Percentiles rank a stretch among this genome's conserved stretches.
These are phyloP conservation scores for Keiferia lycopersicella DNA, from an alignment of 2,888 invertebrate genomes.

Conservation along the genomic window DNA sequence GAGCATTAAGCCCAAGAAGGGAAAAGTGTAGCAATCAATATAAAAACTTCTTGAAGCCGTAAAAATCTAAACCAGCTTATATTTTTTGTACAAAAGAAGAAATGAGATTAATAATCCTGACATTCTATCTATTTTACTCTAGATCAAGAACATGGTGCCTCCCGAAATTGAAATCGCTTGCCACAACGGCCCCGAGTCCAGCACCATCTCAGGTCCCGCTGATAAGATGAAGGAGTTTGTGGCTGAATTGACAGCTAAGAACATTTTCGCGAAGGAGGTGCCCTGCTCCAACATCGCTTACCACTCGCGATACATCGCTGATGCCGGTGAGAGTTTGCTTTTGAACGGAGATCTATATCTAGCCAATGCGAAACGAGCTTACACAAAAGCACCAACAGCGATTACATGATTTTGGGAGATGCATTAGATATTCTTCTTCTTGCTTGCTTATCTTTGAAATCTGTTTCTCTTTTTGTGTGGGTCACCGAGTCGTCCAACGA, in stretches of 20 bases:
- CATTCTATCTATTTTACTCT: neutral
- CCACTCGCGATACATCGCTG: constrained; percentile 91
- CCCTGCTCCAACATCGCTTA: constrained; percentile 92
- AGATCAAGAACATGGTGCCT: constrained; percentile 69
- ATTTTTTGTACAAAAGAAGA: too few species aligned
- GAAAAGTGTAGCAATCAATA: neutral
- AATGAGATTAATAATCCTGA: too few species aligned
- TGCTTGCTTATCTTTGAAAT: too few species aligned
- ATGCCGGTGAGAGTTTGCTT: constrained; percentile 68
- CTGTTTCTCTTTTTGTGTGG: too few species aligned
- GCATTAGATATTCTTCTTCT: too few species aligned
- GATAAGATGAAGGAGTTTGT: constrained; percentile 83
- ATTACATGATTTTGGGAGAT: too few species aligned
- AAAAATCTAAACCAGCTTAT: neutral
- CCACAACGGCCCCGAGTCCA: constrained; percentile 88
- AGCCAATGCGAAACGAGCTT: neutral
- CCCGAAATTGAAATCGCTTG: constrained; percentile 88
- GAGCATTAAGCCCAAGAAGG: neutral
- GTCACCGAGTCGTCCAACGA: too few species aligned
- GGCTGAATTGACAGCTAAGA: constrained; percentile 56
- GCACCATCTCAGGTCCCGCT: constrained; percentile 89
- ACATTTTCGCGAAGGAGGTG: constrained; percentile 69
- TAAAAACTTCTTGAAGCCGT: neutral
- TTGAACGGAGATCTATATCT: neutral
- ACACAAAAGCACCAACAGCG: neutral